Evolutionary conservation across 2,113 vertebrate genomes (phyloP).

Genomic region (Sakesphorus luctuosus): DNA sequence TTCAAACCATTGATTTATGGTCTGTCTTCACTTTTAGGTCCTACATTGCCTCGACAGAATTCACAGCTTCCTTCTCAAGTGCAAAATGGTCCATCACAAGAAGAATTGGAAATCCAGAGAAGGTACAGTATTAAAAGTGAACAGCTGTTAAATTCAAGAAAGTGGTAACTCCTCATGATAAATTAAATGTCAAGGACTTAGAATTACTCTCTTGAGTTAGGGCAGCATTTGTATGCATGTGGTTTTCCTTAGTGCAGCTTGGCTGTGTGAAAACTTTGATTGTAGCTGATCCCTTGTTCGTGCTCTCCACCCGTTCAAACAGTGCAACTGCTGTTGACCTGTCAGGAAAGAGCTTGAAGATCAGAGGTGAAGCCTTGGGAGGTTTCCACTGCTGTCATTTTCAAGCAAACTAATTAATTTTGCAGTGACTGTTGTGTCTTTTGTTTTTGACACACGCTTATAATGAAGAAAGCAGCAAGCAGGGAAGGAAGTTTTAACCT

Average conservation of each 20-base stretch:
- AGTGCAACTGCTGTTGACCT: neutral
- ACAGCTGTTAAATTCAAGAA: neutral
- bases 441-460: neutral
- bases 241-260: neutral
- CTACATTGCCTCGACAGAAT: conserved; percentile 90
- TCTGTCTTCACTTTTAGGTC: conserved; percentile 79
- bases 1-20: conserved; percentile 2
- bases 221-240: neutral
- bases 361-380: neutral
- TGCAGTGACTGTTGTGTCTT: neutral
- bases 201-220: neutral
- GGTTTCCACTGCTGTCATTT: neutral
- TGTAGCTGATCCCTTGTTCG: neutral
- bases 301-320: neutral
- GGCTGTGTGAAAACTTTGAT: neutral
- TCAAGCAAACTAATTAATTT: neutral
- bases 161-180: neutral
- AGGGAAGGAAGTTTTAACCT: neutral
- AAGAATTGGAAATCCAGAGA: conserved; percentile 94
- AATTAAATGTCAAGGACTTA: neutral
- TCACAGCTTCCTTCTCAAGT: conserved; percentile 86
- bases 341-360: neutral
- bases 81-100: conserved; percentile 93
- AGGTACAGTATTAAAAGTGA: conserved; percentile 76
- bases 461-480: neutral